Base-by-base conservation (phyloP, 2,797 vertebrate genomes). In the Heterohyrax brucei region DNA sequence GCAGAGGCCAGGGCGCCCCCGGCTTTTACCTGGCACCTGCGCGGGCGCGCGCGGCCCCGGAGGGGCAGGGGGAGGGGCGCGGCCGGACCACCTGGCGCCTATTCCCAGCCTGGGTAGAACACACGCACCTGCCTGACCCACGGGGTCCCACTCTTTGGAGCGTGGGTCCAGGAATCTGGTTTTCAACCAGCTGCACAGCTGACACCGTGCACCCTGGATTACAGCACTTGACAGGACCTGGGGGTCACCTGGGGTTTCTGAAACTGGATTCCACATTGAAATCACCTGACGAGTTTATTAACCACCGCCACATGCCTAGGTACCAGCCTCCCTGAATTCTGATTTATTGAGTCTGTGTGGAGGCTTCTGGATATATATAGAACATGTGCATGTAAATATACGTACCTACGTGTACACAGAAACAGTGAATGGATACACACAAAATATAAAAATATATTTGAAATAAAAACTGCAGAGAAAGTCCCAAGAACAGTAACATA, bases 401-500 rank as follows among this genome's bases (percentile, higher is more conserved):
- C 18, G 6, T 22, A 16, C 16, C 5, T 5, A 10, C 64, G 39
- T 48, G 88, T 82, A 53, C 16, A 24, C 46, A 75, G 39, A 50
- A 73, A 82, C 73, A 16, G 6, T 2, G 28, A 12, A 68, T 10
- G 76, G 53, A n/a, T 30, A n/a, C 10, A 13, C 19, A 46, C 9
- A 10, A 30, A 48, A 50, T 78, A 70, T 76, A 1, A 21, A 81
- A 95, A n/a, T 89, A 75, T 18, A 28, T 81, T 95, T 59, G 21
- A 94, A 94, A 82, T 30, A 82, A 77, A 82, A 86, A 46, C n/a
- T 90, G 28, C 44, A 12, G 82, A 10, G 44, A 87, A 53, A 75
- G 59, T 39, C 21, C 10, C 62, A 76, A 77, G 56, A 80, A 61
- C 22, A 68, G 39, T 62, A 33, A 26, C 56, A 13, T 83, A 89